phyloP scores from a whole-genome alignment of 2,113 vertebrate species.

The Petaurus breviceps region DNA sequence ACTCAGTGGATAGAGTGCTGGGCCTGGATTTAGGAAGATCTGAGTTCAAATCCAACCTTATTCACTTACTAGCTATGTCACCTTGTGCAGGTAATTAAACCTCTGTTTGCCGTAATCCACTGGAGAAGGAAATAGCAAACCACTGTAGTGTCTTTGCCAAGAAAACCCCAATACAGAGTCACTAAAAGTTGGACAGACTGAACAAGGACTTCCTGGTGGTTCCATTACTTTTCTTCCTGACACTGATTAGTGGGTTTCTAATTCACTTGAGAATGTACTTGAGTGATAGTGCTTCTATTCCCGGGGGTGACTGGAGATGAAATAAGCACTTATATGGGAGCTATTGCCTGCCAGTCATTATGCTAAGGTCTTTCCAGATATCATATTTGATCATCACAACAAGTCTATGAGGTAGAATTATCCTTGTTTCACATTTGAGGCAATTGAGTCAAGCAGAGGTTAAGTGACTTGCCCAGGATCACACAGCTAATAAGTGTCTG shows the following conservation, averaged over 20 bases:
- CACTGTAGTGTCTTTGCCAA: background rate
- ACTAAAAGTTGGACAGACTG: background rate
- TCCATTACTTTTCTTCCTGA: no score
- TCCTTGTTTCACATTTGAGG: background rate
- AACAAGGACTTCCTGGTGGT: background rate
- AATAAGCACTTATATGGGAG: no score
- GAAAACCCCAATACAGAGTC: background rate
- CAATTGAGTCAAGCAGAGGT: background rate
- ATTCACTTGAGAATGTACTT: background rate
- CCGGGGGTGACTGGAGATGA: no score
- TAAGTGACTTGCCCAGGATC: background rate
- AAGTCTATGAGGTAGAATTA: background rate
- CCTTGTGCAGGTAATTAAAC: no score
- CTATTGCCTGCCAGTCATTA: background rate
- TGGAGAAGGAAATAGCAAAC: background rate
- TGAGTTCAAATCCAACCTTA: background rate
- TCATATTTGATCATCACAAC: background rate
- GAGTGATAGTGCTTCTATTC: background rate
- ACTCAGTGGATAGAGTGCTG: background rate
- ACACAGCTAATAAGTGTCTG: background rate
- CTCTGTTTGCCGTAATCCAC: background rate
- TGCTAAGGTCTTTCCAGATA: background rate
- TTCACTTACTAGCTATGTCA: no score
- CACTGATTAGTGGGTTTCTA: background rate
- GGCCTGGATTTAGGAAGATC: background rate